These are phyloP conservation scores for Drosophila gunungcola DNA, from an alignment of 1,140 invertebrate species.

Conservation along the genomic window DNA sequence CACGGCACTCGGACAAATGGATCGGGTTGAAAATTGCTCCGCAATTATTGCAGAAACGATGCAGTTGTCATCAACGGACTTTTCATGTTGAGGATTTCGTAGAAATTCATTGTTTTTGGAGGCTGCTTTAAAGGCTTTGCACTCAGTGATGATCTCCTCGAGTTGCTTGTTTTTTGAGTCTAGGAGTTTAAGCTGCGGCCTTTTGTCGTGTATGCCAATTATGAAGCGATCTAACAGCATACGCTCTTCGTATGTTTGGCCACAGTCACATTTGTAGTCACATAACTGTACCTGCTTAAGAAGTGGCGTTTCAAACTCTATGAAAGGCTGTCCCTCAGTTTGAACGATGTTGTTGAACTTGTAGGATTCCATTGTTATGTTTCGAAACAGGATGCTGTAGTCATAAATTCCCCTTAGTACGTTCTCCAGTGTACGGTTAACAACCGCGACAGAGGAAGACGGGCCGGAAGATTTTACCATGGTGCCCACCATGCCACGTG, in stretches of 20 bases:
- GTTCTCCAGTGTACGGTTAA: too few relatives aligned
- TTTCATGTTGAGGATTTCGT: neutral
- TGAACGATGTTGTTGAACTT: neutral
- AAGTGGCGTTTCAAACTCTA: neutral
- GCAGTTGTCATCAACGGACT: too few relatives aligned
- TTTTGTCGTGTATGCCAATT: neutral
- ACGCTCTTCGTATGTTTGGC: neutral
- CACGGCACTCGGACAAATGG: too few relatives aligned
- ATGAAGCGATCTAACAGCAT: neutral
- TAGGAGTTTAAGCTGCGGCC: neutral
- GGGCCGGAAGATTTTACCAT: neutral
- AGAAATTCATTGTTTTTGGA: neutral
- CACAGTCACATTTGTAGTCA: neutral
- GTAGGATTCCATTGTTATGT: neutral
- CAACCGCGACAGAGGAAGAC: too few relatives aligned
- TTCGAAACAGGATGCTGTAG: neutral
- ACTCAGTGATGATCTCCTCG: neutral
- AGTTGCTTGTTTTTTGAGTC: neutral
- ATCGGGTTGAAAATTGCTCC: too few relatives aligned
- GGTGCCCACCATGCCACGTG: neutral
- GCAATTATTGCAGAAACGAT: too few relatives aligned
- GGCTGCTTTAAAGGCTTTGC: neutral
- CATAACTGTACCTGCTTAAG: neutral
- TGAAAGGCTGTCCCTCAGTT: neutral
- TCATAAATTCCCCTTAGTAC: neutral